Conservation (phyloP, 2,113 vertebrate species). For the Eurystomus gularis region DNA sequence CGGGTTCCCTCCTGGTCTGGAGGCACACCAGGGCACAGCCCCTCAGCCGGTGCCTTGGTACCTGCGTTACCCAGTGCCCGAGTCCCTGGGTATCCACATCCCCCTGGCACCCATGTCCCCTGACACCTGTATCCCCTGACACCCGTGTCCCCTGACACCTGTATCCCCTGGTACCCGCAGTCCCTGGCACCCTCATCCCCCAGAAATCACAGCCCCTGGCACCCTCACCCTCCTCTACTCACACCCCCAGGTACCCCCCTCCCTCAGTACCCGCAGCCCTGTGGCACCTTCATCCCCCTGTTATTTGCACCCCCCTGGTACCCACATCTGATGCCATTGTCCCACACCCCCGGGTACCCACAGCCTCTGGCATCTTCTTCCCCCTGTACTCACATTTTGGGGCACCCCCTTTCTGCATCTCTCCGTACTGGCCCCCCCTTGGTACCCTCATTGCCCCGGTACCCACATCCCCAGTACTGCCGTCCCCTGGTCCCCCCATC, state of each 20-base stretch:
- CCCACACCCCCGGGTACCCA: background rate
- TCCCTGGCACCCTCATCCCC: background rate
- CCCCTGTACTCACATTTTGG: background rate
- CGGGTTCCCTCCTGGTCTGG: background rate
- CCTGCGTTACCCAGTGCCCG: rapidly evolving
- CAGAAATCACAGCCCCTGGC: background rate
- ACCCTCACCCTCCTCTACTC: background rate
- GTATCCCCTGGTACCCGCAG: no score
- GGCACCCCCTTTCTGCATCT: background rate
- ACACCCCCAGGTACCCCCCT: background rate
- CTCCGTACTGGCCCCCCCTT: background rate
- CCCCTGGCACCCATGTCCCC: background rate
- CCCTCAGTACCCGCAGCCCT: rapidly evolving
- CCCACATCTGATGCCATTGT: background rate
- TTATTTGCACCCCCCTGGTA: rapidly evolving
- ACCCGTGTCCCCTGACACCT: background rate
- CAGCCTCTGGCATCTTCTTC: background rate
- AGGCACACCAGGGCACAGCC: background rate
- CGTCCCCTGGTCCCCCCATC: background rate
- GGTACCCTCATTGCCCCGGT: background rate
- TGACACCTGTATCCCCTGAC: background rate
- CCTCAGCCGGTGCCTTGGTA: background rate
- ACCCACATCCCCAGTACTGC: background rate
- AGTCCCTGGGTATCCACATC: background rate
- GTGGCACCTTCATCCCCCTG: background rate